Percentiles rank a stretch among this genome's conserved stretches.
These are phyloP conservation scores for Apomyelois bistriatella DNA, from an alignment of 2,888 invertebrate genomes.

Conservation along the genomic window DNA sequence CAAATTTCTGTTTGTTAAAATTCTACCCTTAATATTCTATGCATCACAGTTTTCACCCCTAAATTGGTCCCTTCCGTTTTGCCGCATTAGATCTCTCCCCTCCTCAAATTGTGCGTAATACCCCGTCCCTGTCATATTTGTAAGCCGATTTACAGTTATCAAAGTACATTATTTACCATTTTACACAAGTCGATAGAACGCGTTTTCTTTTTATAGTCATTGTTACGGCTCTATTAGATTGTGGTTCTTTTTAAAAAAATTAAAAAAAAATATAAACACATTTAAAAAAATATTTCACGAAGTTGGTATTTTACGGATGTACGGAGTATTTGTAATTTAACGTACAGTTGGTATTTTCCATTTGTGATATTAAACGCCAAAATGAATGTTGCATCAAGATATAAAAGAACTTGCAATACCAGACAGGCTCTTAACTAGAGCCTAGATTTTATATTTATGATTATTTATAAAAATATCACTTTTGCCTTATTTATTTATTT, in stretches of 20 bases:
- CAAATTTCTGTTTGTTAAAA: background rate
- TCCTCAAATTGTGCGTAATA: slow-evolving; percentile 46
- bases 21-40: slow-evolving; percentile 7
- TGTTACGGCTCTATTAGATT: background rate
- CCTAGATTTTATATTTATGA: no score
- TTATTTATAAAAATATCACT: no score
- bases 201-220: background rate
- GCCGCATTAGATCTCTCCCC: slow-evolving; percentile 36
- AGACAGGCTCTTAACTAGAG: no score
- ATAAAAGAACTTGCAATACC: no score
- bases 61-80: slow-evolving; percentile 53
- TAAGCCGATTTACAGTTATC: slow-evolving; percentile 50
- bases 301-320: no score
- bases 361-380: no score
- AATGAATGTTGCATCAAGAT: no score
- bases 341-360: no score
- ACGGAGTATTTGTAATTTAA: no score
- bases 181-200: background rate
- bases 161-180: slow-evolving; percentile 21
- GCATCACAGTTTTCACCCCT: slow-evolving; percentile 11
- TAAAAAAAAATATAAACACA: background rate
- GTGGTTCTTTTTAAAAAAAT: background rate
- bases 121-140: slow-evolving; percentile 42
- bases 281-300: no score
- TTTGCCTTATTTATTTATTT: no score